Evolutionary conservation across 1,140 invertebrate genomes (phyloP).

Genomic region (Musca domestica): DNA sequence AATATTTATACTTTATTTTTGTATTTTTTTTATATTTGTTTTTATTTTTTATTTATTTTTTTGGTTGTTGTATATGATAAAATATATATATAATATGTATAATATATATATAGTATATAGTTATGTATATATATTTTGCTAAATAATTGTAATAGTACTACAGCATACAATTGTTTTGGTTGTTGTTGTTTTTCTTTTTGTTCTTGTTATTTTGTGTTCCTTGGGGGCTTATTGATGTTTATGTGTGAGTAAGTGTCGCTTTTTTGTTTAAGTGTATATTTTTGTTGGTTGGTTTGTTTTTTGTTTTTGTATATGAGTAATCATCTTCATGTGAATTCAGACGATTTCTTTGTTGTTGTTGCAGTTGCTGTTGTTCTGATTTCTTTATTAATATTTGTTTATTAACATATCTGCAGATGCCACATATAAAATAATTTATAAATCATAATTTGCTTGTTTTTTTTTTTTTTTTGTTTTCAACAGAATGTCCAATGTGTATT

Average conservation of each 20-base stretch:
- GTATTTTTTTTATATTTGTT: conserved; percentile 6
- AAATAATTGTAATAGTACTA: conserved; percentile 23
- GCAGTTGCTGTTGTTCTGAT: no score
- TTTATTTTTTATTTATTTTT: background rate
- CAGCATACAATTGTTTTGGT: background rate
- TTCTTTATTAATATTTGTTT: no score
- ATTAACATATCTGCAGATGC: conserved; percentile 1
- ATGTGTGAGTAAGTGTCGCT: no score
- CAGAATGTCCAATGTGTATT: background rate
- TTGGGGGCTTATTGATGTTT: no score
- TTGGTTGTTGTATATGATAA: conserved; percentile 16
- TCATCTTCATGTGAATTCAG: no score
- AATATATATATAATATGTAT: conserved; percentile 20
- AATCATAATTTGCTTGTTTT: background rate
- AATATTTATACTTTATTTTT: conserved; percentile 13
- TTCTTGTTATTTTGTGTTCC: no score
- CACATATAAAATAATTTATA: background rate
- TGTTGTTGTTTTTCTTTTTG: no score
- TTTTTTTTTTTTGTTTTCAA: background rate
- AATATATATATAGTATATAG: conserved; percentile 22
- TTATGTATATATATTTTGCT: conserved; percentile 22
- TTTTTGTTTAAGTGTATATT: no score
- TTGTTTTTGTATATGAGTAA: background rate
- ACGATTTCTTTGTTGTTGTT: no score
- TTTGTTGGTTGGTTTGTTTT: background rate